Evolutionary conservation across 2,888 invertebrate genomes (phyloP).

Genomic region (Atrina japonica): DNA sequence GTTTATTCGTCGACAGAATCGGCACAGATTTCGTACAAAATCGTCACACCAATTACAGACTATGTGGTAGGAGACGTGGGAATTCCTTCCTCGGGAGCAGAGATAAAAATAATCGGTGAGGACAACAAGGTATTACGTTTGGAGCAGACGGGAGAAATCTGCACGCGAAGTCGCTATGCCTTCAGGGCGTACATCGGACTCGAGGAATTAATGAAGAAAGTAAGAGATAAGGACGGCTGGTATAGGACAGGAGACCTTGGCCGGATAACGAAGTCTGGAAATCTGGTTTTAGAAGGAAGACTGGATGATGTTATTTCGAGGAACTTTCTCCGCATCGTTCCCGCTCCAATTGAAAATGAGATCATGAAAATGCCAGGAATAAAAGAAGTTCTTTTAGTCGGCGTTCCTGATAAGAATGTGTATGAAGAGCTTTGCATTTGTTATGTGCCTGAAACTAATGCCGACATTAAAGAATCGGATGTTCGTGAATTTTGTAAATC

Average conservation of each 20-base stretch:
- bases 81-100: slow-evolving; percentile 14
- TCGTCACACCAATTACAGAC: background rate
- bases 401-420: slow-evolving; percentile 26
- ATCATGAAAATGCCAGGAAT: slow-evolving; percentile 19
- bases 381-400: slow-evolving; percentile 3
- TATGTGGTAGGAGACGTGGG: slow-evolving; percentile 22
- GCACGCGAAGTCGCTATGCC: slow-evolving; percentile 1
- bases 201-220: slow-evolving; percentile 12
- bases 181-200: slow-evolving; percentile 13
- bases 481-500: slow-evolving; percentile 15
- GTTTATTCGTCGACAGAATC: slow-evolving; percentile 29
- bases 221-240: slow-evolving; percentile 16
- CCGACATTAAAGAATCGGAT: slow-evolving; percentile 11
- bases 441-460: background rate
- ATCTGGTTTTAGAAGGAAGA: slow-evolving; percentile 20
- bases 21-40: background rate
- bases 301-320: slow-evolving; percentile 33
- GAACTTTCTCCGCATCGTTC: slow-evolving; percentile 23
- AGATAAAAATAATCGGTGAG: slow-evolving; percentile 26
- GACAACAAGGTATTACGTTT: background rate
- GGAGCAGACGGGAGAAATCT: slow-evolving; percentile 13
- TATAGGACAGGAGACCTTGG: slow-evolving; percentile 29
- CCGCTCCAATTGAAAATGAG: slow-evolving; percentile 19
- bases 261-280: background rate
- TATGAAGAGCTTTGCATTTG: slow-evolving; percentile 38